These are phyloP conservation scores for Hystrix cristata DNA, from an alignment of 2,113 vertebrate species.

Conservation along the genomic window DNA sequence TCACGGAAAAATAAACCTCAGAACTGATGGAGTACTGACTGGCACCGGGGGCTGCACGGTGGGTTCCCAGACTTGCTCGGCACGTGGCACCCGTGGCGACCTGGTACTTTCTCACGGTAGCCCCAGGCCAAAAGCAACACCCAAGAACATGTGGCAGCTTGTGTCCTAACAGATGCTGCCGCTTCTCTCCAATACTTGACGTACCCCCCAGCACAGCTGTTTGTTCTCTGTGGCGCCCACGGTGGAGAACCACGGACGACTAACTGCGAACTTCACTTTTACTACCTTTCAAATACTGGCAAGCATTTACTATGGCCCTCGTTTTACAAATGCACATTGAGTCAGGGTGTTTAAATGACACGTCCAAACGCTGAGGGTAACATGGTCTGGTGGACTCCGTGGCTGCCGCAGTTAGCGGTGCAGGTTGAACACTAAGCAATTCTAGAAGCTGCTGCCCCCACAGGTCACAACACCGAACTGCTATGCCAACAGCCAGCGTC, in stretches of 20 bases:
- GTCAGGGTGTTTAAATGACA: not conserved
- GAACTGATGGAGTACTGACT: not conserved
- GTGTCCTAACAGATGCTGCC: not conserved
- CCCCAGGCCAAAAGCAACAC: not conserved
- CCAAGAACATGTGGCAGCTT: fast-evolving
- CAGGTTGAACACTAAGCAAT: not conserved
- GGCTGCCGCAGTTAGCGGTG: not conserved
- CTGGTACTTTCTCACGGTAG: not conserved
- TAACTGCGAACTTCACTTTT: not conserved
- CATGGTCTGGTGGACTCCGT: not conserved
- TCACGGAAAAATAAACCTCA: too few relatives aligned
- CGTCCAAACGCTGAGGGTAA: not conserved
- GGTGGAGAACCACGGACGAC: not conserved
- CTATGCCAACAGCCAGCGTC: fast-evolving
- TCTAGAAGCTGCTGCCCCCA: not conserved
- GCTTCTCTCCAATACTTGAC: not conserved
- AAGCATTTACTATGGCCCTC: fast-evolving
- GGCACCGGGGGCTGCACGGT: too few relatives aligned
- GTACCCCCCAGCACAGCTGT: too few relatives aligned
- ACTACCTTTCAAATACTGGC: not conserved
- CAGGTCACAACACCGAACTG: fast-evolving
- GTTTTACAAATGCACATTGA: not conserved
- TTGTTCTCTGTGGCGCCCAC: not conserved
- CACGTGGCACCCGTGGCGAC: too few relatives aligned
- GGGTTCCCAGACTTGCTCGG: not conserved